Conservation (phyloP, 2,888 invertebrate genomes). For the Carpatolechia fugitivella region DNA sequence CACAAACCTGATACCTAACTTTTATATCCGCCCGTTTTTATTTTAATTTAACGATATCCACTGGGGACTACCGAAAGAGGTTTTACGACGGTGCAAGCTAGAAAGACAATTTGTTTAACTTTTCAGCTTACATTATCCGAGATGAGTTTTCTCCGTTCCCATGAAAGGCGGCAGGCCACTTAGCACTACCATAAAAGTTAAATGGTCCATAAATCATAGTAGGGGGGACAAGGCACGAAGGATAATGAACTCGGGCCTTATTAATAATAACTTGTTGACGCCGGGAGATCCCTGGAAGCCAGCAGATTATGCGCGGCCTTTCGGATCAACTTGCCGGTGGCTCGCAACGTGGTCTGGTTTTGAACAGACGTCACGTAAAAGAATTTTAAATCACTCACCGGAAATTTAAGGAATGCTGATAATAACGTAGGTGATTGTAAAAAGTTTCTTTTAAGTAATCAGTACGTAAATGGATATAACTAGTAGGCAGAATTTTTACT, state of each 20-base stretch:
- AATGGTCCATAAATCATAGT: conserved; percentile 71
- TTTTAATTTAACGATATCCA: conserved; percentile 23
- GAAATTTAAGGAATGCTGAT: background rate
- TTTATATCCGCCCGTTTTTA: conserved; percentile 13
- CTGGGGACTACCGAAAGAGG: conserved; percentile 19
- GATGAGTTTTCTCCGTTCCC: conserved; percentile 59
- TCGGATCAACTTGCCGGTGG: conserved; percentile 22
- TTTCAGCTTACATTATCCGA: conserved; percentile 64
- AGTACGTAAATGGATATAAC: too few relatives aligned
- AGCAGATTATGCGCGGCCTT: conserved; percentile 25
- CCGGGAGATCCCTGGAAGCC: conserved; percentile 12
- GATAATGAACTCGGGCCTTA: conserved; percentile 63
- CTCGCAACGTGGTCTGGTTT: background rate
- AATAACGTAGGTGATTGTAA: background rate
- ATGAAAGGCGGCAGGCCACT: conserved; percentile 62
- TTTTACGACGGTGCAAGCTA: conserved; percentile 24
- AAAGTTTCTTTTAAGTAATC: background rate
- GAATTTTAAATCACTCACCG: background rate
- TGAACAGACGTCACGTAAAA: background rate
- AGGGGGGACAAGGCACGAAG: conserved; percentile 36
- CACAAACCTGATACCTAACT: conserved; percentile 4
- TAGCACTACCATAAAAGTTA: conserved; percentile 73
- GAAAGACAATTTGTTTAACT: conserved; percentile 63
- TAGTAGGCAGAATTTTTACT: too few relatives aligned
- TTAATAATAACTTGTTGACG: conserved; percentile 45